Evolutionary conservation across 1,140 invertebrate genomes (phyloP), one percentile per base, ranked within the genome.

Genomic region (Protaetia brevitarsis): DNA sequence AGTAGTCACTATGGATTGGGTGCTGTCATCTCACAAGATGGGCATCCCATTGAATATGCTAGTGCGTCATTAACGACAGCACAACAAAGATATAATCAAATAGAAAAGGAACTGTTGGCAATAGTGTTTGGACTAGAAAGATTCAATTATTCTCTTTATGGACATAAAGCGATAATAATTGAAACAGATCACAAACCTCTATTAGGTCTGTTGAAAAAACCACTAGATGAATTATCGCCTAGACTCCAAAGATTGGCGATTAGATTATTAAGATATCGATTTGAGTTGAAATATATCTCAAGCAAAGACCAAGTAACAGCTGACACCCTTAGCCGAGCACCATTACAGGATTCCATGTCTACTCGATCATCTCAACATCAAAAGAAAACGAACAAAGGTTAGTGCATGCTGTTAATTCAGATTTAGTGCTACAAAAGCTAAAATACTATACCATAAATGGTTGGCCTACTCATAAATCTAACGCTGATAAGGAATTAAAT

Each of bases 31-130:
- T n/a, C n/a, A n/a, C n/a, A n/a, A n/a, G n/a, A n/a, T n/a, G n/a
- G n/a, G n/a, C n/a, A n/a, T n/a, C n/a, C n/a, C n/a, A n/a, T n/a
- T n/a, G n/a, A n/a, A n/a, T n/a, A n/a, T n/a, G n/a, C n/a, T n/a
- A n/a, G n/a, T n/a, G n/a, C n/a, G n/a, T n/a, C n/a, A n/a, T 30
- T 77, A 11, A 70, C 67, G 6, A 11, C 63, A 3, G 60, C 65
- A 0, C 64, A 79, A 61, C 58, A 69, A 57, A 63, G 63, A 1
- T 79, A 77, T 57, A 68, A 74, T 0, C 76, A 77, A 45, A 79
- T 80, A 23, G 79, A 81, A 64, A 80, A 80, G 66, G 83, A 85
- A 71, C 75, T 77, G 34, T 63, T 85, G n/a, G n/a, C n/a, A n/a
- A n/a, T n/a, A n/a, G n/a, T n/a, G n/a, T n/a, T n/a, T n/a, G n/a